Evolutionary conservation across 92 coral and sea anemone species (phyloP).

Genomic region (Palythoa grandis): DNA sequence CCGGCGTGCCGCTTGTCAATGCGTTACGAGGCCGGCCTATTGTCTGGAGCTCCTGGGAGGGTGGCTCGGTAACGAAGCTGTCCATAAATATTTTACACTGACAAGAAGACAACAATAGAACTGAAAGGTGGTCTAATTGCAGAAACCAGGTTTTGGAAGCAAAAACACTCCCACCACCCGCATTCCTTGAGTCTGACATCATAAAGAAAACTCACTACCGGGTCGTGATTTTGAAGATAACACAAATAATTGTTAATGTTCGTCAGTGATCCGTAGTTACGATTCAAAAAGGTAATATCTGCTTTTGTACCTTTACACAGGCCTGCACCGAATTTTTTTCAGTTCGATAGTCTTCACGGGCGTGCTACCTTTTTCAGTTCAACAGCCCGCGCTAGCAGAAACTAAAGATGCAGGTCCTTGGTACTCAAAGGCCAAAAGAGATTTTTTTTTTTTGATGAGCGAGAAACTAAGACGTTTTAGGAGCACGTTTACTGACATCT

Average conservation of each 20-base stretch:
- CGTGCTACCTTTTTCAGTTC: neutral
- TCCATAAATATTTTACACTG: conserved; percentile 34
- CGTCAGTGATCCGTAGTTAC: conserved; percentile 35
- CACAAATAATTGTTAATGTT: conserved; percentile 37
- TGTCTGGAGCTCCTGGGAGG: too few relatives aligned
- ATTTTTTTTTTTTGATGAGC: neutral
- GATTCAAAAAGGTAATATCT: conserved; percentile 24
- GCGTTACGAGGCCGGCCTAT: too few relatives aligned
- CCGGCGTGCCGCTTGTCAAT: too few relatives aligned
- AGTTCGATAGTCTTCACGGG: neutral
- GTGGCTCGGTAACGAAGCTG: too few relatives aligned
- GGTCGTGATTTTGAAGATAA: conserved; percentile 42
- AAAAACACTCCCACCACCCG: conserved; percentile 41
- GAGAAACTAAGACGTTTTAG: neutral
- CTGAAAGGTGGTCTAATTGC: conserved; percentile 27
- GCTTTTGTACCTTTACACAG: neutral
- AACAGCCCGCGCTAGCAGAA: neutral
- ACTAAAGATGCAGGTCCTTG: neutral
- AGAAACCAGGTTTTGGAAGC: neutral
- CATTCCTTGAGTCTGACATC: conserved; percentile 34
- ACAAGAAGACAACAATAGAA: neutral
- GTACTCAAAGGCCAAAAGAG: neutral
- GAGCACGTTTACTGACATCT: neutral
- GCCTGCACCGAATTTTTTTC: too few relatives aligned
- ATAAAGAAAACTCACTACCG: conserved; percentile 22